Evolutionary conservation across 2,113 vertebrate species (phyloP).

Genomic region (Acrocephalus kingi): DNA sequence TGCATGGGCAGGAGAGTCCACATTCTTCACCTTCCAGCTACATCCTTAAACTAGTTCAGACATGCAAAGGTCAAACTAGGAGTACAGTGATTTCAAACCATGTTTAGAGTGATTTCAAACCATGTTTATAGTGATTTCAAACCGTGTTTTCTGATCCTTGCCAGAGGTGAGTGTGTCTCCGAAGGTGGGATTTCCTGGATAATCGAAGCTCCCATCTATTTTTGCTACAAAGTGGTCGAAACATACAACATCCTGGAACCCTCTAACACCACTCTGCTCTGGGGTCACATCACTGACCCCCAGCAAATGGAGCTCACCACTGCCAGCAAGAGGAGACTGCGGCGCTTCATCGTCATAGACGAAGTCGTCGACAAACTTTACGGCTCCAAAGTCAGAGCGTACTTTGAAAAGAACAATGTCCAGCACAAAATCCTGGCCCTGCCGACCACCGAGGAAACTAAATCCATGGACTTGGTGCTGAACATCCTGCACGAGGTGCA

Average conservation of each 20-base stretch:
- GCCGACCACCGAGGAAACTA: slow-evolving; percentile 81
- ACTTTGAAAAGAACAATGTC: slow-evolving; percentile 75
- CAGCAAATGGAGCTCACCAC: slow-evolving; percentile 63
- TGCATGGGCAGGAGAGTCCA: background rate
- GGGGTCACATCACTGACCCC: slow-evolving; percentile 75
- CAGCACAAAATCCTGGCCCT: slow-evolving; percentile 76
- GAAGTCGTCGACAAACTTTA: slow-evolving; percentile 78
- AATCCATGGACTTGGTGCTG: slow-evolving; percentile 81
- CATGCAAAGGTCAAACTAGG: background rate
- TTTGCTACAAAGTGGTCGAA: slow-evolving; percentile 81
- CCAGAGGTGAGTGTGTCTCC: slow-evolving; percentile 72
- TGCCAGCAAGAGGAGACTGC: slow-evolving; percentile 64
- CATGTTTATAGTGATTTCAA: background rate
- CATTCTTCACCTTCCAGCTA: background rate
- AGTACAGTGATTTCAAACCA: background rate
- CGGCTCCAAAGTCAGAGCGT: slow-evolving; percentile 67
- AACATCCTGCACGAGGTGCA: slow-evolving; percentile 82
- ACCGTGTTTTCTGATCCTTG: slow-evolving; percentile 8
- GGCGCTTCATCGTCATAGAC: slow-evolving; percentile 81
- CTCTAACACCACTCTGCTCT: slow-evolving; percentile 75
- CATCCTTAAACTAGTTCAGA: background rate
- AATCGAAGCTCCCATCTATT: slow-evolving; percentile 78
- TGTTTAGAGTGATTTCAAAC: background rate
- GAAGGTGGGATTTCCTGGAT: slow-evolving; percentile 76
- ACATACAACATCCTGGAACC: slow-evolving; percentile 75